A percentile compares a stretch with the other conserved stretches of the same genome.
phyloP scores from a whole-genome alignment of 2,888 invertebrate species.

The Exephanes ischioxanthus region DNA sequence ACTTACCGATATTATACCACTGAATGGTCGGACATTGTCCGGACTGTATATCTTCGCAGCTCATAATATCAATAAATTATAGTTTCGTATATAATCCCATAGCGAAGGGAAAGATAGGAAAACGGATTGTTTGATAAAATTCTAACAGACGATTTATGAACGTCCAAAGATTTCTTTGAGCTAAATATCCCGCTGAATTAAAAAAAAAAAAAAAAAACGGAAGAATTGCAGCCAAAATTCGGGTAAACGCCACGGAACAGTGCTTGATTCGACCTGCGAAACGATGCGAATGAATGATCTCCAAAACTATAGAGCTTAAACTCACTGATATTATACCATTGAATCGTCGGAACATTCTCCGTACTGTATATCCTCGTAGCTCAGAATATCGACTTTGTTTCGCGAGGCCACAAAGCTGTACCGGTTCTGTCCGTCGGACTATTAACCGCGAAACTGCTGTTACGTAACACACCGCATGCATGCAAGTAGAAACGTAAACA shows the following conservation, averaged over 20 bases:
- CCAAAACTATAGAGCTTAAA: not conserved
- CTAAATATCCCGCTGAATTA: not conserved
- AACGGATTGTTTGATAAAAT: not conserved
- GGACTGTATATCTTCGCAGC: not conserved
- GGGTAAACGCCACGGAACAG: not conserved
- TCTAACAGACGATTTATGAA: not conserved
- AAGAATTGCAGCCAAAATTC: not conserved
- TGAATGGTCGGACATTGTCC: constrained; percentile 4
- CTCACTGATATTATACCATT: constrained; percentile 15
- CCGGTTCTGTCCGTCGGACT: constrained; percentile 37
- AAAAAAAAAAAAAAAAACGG: not conserved
- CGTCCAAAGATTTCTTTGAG: not conserved
- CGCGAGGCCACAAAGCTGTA: constrained; percentile 43
- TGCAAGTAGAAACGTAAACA: constrained; percentile 52
- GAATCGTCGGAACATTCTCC: constrained; percentile 6
- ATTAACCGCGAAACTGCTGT: constrained; percentile 60
- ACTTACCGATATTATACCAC: constrained; percentile 8
- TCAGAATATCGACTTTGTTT: constrained; percentile 49
- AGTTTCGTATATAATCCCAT: not conserved
- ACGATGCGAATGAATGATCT: not conserved
- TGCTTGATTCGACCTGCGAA: not conserved
- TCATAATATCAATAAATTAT: too few species aligned
- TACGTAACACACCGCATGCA: constrained; percentile 40
- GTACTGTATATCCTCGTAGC: not conserved
- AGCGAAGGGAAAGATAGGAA: not conserved